phyloP scores from a whole-genome alignment of 2,113 vertebrate species.

The Chloebia gouldiae region DNA sequence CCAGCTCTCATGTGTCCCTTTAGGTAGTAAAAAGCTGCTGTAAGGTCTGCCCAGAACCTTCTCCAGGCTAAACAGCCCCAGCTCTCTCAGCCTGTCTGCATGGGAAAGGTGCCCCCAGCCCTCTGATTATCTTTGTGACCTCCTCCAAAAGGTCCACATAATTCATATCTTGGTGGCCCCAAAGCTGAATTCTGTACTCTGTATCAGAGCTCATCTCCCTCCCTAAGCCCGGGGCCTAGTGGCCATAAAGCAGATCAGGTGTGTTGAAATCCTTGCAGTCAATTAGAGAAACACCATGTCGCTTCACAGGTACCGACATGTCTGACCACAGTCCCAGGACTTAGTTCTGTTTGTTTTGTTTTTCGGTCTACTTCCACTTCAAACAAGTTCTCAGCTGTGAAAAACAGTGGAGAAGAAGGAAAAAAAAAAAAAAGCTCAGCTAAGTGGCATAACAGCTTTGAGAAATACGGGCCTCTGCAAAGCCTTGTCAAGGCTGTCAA shows the following conservation, averaged over 20 bases:
- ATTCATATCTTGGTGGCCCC: not conserved
- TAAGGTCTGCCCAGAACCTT: not conserved
- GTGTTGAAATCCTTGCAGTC: not conserved
- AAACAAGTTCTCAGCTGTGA: slow-evolving; percentile 68
- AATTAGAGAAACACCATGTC: slow-evolving; percentile 58
- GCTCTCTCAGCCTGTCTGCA: not conserved
- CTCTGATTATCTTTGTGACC: not conserved
- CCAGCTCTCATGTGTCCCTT: not conserved
- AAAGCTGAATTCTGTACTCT: not conserved
- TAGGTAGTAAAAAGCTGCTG: not conserved
- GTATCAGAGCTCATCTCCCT: not conserved
- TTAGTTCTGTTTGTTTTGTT: slow-evolving; percentile 33
- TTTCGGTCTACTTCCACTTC: slow-evolving; percentile 59
- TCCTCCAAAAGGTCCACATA: not conserved
- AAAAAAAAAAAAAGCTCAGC: slow-evolving; percentile 39
- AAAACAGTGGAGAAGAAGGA: slow-evolving; percentile 53
- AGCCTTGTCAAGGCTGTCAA: slow-evolving; percentile 62
- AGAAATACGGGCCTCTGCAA: slow-evolving; percentile 69
- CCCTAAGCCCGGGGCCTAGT: slow-evolving; percentile 12
- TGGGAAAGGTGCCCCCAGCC: not conserved
- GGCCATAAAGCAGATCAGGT: not conserved
- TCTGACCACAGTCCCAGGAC: slow-evolving; percentile 46
- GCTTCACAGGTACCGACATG: slow-evolving; percentile 66
- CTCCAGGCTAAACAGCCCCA: not conserved
- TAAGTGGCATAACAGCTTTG: slow-evolving; percentile 69